Evolutionary conservation across 2,888 invertebrate genomes (phyloP), one percentile per base, ranked within the genome.

Genomic region (Monopis laevigella): DNA sequence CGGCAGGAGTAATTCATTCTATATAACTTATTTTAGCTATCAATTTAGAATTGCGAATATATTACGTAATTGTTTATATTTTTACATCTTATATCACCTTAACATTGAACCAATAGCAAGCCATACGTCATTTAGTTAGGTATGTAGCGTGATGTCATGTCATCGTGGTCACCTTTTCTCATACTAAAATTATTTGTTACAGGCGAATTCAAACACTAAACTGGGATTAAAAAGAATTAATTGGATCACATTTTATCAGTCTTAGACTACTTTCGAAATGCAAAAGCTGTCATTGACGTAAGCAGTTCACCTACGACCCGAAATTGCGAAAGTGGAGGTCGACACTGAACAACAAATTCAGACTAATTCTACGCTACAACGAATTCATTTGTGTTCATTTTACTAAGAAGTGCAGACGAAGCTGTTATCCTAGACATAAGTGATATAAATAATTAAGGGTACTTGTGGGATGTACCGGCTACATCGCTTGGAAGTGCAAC

Each of bases 391-490:
- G 32, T 32, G 24, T 6, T 21, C 36, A 36, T 19, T 24, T 7
- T 36, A 19, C 12, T 19, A 36, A 16, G n/a, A 8, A 36, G 14
- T n/a, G 39, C 54, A 49, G 47, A 45, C 44, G 50, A n/a, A n/a
- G n/a, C n/a, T n/a, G n/a, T n/a, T n/a, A n/a, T n/a, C n/a, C n/a
- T n/a, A n/a, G n/a, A n/a, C n/a, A n/a, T n/a, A n/a, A n/a, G n/a
- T n/a, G n/a, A n/a, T n/a, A n/a, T n/a, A 12, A 11, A 29, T 3
- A 41, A 42, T 41, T 44, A 51, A 48, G 47, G 43, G 18, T 12
- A 38, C 30, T 26, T 58, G 68, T 74, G 78, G 71, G 67, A 78
- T 80, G 78, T 67, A 66, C 71, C 59, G 67, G 65, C 62, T 59
- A 68, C 69, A 69, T 60, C 66, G 58, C 68, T 65, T 59, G 50